Base-by-base conservation (phyloP, 2,113 vertebrate species). In the Chunga burmeisteri region DNA sequence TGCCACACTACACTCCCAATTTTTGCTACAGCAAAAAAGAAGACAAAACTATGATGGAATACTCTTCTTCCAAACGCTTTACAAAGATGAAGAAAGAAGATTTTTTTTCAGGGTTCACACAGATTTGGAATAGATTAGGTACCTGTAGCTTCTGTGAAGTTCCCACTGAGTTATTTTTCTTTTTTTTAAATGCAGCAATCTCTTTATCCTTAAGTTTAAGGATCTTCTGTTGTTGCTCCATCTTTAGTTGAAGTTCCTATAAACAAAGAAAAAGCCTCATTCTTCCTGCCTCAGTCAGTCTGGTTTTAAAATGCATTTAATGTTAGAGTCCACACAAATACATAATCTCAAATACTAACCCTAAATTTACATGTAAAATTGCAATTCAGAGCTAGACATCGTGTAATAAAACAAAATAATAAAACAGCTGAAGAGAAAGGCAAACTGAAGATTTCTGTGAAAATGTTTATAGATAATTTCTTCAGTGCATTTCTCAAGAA, bases 241-340 rank as follows among this genome's bases (percentile, higher is more conserved):
- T 96, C 94, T 98, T 98, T 88, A 98, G 62, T 29, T 98, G 98
- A 56, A 98, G 97, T 73, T 98, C 98, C 98, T 99, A 32, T 25
- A 77, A 82, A 89, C 40, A 80, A 97, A 75, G 77, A 93, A 74
- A 88, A 94, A 91, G 44, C 2, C 17, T 4, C 62, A 13, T 55
- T 91, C 47, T 32, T 70, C 49, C 36, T 84, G 38, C 13, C 65
- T 93, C 36, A 40, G 47, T 82, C 44, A 47, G 29, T 46, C 16
- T 67, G 16, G n/a, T 83, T 86, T 86, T n/a, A 40, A 78, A 75
- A 62, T 17, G 42, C 19, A 34, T 49, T 91, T 88, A 26, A 62
- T 73, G 14, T 50, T 16, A 80, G 26, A 92, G 34, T 53, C 9
- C 17, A 52, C 10, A 9, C 5, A 75, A 52, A 14, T 53, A 53